Percentiles rank a stretch among this genome's conserved stretches.
Evolutionary conservation across 2,888 invertebrate species (phyloP).

Genomic region (Pollenia angustigena): DNA sequence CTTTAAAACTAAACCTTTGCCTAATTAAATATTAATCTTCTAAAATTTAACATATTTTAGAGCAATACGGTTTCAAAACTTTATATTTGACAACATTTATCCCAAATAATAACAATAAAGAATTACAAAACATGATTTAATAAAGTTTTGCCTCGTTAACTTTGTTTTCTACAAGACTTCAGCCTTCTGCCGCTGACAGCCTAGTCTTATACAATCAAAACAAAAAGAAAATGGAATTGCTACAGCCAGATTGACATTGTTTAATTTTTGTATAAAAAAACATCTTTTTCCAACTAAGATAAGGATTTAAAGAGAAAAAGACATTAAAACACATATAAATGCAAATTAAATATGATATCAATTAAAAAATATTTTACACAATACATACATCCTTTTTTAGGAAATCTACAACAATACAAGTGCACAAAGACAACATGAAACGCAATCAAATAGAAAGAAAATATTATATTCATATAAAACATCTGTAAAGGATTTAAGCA

Average conservation of each 20-base stretch:
- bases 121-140: constrained; percentile 10
- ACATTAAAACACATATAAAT: constrained; percentile 8
- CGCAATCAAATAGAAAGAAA: constrained; percentile 48
- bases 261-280: not conserved
- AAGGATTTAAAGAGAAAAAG: not conserved
- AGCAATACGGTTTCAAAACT: not conserved
- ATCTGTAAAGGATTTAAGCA: constrained; percentile 40
- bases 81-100: not conserved
- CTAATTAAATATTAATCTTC: not conserved
- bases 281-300: not conserved
- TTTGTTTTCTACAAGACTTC: constrained; percentile 9
- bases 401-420: constrained; percentile 24
- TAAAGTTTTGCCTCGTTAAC: constrained; percentile 16
- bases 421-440: constrained; percentile 10
- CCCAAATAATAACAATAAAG: not conserved
- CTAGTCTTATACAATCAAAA: not conserved
- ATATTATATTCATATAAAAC: constrained; percentile 49
- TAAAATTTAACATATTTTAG: not conserved
- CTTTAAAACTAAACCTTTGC: not conserved
- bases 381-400: constrained; percentile 10
- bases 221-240: not conserved
- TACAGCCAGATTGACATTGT: constrained; percentile 15
- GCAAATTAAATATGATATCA: constrained; percentile 52
- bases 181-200: not conserved
- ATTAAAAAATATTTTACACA: constrained; percentile 9